Percentiles rank a stretch among this genome's conserved stretches.
Conservation (phyloP, 2,888 invertebrate genomes). For the Lasioglossum malachurum region DNA sequence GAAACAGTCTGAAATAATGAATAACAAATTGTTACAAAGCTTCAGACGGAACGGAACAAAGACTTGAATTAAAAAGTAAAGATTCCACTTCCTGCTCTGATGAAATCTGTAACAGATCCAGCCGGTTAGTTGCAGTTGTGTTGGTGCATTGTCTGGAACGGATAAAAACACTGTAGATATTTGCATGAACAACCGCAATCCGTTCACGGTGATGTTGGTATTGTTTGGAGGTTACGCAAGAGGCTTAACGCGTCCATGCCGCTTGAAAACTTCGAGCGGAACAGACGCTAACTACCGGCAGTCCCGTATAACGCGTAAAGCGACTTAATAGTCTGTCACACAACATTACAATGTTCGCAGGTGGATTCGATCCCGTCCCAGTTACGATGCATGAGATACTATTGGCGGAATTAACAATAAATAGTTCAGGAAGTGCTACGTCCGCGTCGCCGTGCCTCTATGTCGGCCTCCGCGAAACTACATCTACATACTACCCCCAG, state of each 20-base stretch:
- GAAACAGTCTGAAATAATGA: no score
- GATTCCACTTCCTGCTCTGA: not conserved
- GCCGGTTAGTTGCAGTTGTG: not conserved
- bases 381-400: not conserved
- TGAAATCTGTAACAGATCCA: not conserved
- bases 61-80: not conserved
- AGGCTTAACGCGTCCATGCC: not conserved
- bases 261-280: not conserved
- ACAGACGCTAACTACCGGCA: not conserved
- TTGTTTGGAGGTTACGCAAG: not conserved
- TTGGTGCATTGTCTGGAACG: no score
- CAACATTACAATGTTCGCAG: not conserved
- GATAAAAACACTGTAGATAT: not conserved
- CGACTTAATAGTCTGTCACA: constrained; percentile 5
- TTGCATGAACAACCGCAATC: not conserved
- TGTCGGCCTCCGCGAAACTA: not conserved
- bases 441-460: not conserved
- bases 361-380: not conserved
- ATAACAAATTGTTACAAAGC: no score
- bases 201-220: not conserved
- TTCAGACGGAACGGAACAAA: not conserved
- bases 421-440: not conserved
- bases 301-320: not conserved
- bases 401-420: constrained; percentile 9
- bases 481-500: not conserved